These are phyloP conservation scores for Dunckerocampus dactyliophorus DNA, from an alignment of 2,113 vertebrate genomes.

Conservation along the genomic window DNA sequence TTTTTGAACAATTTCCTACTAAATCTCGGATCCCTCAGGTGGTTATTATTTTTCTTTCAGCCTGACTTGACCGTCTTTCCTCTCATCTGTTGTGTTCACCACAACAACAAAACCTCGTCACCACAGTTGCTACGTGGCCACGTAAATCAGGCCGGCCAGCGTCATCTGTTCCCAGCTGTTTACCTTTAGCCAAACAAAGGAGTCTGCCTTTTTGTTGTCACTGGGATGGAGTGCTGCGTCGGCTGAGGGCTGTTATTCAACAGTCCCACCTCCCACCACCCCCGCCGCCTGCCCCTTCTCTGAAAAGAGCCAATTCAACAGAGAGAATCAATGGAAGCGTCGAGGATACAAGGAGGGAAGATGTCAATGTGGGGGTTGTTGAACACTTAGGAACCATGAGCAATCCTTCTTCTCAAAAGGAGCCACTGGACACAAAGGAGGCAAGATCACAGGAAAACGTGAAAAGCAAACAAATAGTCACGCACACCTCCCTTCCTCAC, in stretches of 20 bases:
- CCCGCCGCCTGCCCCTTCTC: conserved; percentile 18
- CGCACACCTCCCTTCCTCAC: conserved; percentile 25
- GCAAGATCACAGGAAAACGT: conserved; percentile 47
- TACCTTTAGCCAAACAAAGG: conserved; percentile 72
- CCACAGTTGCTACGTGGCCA: conserved; percentile 46
- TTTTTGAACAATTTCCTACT: too few species aligned
- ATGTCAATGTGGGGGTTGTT: conserved; percentile 60
- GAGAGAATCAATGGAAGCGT: conserved; percentile 59
- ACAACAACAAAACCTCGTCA: conserved; percentile 56
- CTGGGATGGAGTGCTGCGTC: conserved; percentile 63
- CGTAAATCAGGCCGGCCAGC: conserved; percentile 62
- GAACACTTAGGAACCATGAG: conserved; percentile 55
- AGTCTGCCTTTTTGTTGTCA: conserved; percentile 70
- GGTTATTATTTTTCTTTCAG: conserved; percentile 9
- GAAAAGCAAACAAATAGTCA: conserved; percentile 67
- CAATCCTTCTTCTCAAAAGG: conserved; percentile 53
- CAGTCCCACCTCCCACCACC: conserved; percentile 28
- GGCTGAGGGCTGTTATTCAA: conserved; percentile 66
- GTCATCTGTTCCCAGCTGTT: conserved; percentile 72
- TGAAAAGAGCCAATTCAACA: conserved; percentile 65
- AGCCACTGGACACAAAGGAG: conserved; percentile 51
- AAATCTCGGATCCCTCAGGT: too few species aligned
- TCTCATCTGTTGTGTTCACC: conserved; percentile 44
- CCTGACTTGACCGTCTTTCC: conserved; percentile 30
- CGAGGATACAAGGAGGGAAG: conserved; percentile 52